Conservation (phyloP, 2,888 invertebrate genomes). For the Nephrotoma guestfalica region DNA sequence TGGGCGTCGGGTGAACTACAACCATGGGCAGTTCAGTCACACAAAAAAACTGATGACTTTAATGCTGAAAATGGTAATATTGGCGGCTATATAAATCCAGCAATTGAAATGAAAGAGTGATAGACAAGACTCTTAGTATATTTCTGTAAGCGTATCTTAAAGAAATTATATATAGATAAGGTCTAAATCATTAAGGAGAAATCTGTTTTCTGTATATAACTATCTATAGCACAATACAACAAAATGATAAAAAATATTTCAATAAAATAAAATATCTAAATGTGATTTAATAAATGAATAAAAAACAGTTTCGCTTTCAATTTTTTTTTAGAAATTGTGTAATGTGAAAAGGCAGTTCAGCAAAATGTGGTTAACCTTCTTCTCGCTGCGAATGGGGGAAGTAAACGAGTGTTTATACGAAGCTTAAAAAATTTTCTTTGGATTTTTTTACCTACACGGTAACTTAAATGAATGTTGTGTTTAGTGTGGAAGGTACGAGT, state of each 20-base stretch:
- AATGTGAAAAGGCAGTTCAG: background rate
- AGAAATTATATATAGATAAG: background rate
- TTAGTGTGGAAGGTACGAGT: no score
- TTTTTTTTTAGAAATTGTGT: background rate
- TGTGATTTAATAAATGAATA: background rate
- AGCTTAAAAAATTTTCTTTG: background rate
- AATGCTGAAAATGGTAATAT: background rate
- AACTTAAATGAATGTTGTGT: background rate
- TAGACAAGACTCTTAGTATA: background rate
- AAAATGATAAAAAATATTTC: background rate
- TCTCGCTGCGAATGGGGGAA: background rate
- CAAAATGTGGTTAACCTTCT: background rate
- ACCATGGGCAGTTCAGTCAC: constrained; percentile 49
- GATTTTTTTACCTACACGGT: background rate
- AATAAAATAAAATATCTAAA: background rate
- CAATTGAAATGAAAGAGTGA: constrained; percentile 27
- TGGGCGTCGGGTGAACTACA: constrained; percentile 72
- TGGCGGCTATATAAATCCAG: constrained; percentile 24
- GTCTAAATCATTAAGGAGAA: background rate
- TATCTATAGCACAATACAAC: background rate
- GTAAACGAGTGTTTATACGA: background rate
- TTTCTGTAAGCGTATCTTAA: background rate
- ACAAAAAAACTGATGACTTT: constrained; percentile 15
- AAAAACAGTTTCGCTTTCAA: background rate
- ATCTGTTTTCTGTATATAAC: background rate